These are phyloP conservation scores for Gulo gulo DNA, from an alignment of 2,113 vertebrate genomes.

Conservation along the genomic window DNA sequence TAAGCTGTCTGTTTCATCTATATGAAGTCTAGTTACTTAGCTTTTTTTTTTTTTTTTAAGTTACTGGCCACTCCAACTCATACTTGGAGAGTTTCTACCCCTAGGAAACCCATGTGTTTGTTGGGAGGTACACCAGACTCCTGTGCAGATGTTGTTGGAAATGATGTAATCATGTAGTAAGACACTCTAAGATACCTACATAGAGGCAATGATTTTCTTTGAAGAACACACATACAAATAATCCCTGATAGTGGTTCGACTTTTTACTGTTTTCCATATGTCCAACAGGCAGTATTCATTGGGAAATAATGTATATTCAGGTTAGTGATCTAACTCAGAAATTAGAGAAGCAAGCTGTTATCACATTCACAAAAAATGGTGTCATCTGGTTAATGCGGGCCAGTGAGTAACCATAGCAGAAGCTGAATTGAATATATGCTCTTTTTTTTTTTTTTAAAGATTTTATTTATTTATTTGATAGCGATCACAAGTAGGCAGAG, in stretches of 20 bases:
- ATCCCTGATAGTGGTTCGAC: not conserved
- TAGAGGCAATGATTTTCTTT: not conserved
- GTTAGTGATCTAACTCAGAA: not conserved
- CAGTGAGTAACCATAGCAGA: not conserved
- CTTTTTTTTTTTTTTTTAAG: not conserved
- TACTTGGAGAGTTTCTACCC: not conserved
- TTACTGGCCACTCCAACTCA: not conserved
- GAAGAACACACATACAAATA: not conserved
- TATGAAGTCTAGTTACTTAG: not conserved
- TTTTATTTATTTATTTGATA: too few relatives aligned
- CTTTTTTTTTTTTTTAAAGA: too few relatives aligned
- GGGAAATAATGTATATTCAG: not conserved
- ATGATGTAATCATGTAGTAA: not conserved
- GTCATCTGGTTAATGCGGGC: not conserved
- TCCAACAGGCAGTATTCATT: not conserved
- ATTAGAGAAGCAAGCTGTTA: slow-evolving; percentile 23
- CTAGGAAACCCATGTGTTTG: not conserved
- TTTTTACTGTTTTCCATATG: not conserved
- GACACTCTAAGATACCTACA: not conserved
- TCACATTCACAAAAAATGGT: not conserved
- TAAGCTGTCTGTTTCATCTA: not conserved
- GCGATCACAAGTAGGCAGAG: too few relatives aligned
- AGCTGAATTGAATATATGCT: not conserved
- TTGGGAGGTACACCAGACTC: not conserved
- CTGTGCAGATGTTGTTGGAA: not conserved